Conservation (phyloP, 2,888 invertebrate species). For the Microchrysa polita region DNA sequence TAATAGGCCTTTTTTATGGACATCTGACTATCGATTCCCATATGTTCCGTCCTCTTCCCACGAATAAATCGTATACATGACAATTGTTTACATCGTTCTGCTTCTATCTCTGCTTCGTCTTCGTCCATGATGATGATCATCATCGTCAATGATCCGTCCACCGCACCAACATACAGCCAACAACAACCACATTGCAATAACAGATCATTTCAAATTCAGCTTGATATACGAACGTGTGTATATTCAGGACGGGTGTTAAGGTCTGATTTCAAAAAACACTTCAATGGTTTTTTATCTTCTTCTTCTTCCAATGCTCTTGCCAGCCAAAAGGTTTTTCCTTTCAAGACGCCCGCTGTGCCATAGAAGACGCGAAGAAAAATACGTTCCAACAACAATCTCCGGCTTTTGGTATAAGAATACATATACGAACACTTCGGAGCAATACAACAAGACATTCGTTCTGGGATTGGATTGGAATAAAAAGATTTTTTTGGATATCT, state of each 20-base stretch:
- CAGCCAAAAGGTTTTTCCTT: conserved; percentile 18
- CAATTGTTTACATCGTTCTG: conserved; percentile 31
- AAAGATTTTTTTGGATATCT: too few species aligned
- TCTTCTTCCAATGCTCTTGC: too few species aligned
- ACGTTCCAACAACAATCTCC: not conserved
- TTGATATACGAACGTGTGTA: conserved; percentile 3
- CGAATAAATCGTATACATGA: conserved; percentile 22
- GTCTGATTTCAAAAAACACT: conserved; percentile 42
- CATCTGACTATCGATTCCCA: not conserved
- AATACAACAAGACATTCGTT: conserved; percentile 1
- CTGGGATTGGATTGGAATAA: not conserved
- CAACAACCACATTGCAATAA: not conserved
- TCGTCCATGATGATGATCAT: not conserved
- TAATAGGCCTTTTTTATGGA: not conserved
- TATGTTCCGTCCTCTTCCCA: conserved; percentile 22
- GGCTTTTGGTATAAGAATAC: not conserved
- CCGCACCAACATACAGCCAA: too few species aligned
- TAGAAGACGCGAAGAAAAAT: not conserved
- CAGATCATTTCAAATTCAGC: not conserved
- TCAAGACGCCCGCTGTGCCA: conserved; percentile 41
- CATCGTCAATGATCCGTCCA: conserved; percentile 2
- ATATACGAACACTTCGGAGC: not conserved
- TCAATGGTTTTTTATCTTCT: conserved; percentile 31
- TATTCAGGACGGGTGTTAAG: conserved; percentile 32
- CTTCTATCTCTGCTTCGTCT: conserved; percentile 1